phyloP scores from a whole-genome alignment of 2,888 invertebrate species.

The Apamea sordens region DNA sequence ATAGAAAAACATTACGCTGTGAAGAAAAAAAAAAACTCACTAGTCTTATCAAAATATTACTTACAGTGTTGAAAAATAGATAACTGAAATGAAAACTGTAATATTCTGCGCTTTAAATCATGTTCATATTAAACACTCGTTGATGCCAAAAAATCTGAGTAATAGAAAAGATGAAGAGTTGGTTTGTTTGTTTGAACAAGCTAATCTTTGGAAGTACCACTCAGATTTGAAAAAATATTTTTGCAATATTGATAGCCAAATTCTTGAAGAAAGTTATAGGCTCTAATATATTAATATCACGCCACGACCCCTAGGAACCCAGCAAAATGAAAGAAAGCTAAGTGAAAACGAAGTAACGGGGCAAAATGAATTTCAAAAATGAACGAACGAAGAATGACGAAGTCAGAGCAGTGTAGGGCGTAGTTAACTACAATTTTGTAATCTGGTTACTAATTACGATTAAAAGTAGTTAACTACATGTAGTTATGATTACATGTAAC shows the following conservation, averaged over 20 bases:
- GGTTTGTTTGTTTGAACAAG: too few relatives aligned
- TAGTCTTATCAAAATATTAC: neutral
- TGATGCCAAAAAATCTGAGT: neutral
- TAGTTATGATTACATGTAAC: too few relatives aligned
- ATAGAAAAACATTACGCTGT: neutral
- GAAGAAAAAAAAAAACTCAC: too few relatives aligned
- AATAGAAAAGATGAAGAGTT: too few relatives aligned
- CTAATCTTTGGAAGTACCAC: neutral
- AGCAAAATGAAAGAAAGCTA: neutral
- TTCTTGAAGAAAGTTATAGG: neutral
- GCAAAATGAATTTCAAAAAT: too few relatives aligned
- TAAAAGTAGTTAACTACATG: too few relatives aligned
- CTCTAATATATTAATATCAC: neutral
- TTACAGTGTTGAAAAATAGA: slow-evolving; percentile 1
- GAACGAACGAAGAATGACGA: too few relatives aligned
- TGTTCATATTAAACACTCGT: neutral
- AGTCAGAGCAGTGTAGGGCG: too few relatives aligned
- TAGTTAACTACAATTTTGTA: too few relatives aligned
- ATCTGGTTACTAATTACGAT: too few relatives aligned
- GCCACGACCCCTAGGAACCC: neutral
- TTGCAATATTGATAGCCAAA: neutral
- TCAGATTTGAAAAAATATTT: too few relatives aligned
- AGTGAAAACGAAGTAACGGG: too few relatives aligned
- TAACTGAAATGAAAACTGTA: neutral
- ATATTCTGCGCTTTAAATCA: neutral